These are phyloP conservation scores for Balearica regulorum DNA, from an alignment of 2,797 vertebrate species.

Conservation along the genomic window DNA sequence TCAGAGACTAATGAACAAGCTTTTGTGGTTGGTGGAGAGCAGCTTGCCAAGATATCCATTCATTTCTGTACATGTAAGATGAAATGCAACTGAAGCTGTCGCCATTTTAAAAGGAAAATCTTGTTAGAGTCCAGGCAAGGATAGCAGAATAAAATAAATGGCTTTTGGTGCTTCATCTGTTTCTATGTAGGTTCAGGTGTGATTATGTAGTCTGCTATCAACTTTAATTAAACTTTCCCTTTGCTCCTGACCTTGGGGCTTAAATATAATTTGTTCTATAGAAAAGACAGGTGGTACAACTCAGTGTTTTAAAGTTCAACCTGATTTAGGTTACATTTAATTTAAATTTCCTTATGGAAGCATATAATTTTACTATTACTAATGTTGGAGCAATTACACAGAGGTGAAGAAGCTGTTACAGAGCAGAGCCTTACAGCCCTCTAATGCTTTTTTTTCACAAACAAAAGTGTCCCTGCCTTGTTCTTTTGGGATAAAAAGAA, in stretches of 20 bases:
- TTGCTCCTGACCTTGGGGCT: slow-evolving; percentile 24
- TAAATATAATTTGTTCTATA: slow-evolving; percentile 16
- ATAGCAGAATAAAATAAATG: slow-evolving; percentile 10
- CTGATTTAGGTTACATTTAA: slow-evolving; percentile 23
- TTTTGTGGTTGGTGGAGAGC: neutral
- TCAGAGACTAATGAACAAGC: slow-evolving; percentile 10
- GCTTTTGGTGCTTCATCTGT: slow-evolving; percentile 18
- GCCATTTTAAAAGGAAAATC: neutral
- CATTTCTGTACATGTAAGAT: neutral
- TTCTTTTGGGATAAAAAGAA: neutral
- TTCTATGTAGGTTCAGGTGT: slow-evolving; percentile 22
- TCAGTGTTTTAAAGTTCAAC: slow-evolving; percentile 27
- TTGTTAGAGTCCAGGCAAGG: slow-evolving; percentile 8
- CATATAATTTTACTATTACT: slow-evolving; percentile 26
- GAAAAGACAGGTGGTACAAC: neutral
- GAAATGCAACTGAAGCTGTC: neutral
- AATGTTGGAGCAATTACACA: slow-evolving; percentile 8
- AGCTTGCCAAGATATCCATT: slow-evolving; percentile 1
- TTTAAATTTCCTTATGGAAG: neutral
- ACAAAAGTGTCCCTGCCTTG: neutral
- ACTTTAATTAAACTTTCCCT: slow-evolving; percentile 48
- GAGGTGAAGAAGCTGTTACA: neutral
- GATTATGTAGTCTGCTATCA: slow-evolving; percentile 16
- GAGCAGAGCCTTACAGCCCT: neutral
- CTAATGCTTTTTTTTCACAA: neutral